phyloP scores from a whole-genome alignment of 2,797 vertebrate genomes.

The Neopelma chrysocephalum region DNA sequence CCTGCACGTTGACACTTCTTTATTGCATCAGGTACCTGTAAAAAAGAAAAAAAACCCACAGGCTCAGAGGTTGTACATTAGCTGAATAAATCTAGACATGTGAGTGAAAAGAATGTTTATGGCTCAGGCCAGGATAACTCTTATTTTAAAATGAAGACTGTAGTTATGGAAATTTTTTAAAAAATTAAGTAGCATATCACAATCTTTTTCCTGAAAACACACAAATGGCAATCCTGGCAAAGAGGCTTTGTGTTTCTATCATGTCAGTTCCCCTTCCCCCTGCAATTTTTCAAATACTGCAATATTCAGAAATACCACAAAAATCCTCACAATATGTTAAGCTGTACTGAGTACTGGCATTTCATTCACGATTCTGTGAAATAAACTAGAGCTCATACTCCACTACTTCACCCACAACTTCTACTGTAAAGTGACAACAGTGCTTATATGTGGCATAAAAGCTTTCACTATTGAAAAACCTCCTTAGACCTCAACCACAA shows the following conservation, averaged over 20 bases:
- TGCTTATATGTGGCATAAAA: not conserved
- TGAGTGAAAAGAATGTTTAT: not conserved
- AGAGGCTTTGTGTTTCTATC: not conserved
- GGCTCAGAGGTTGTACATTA: not conserved
- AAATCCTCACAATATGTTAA: not conserved
- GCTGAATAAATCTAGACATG: not conserved
- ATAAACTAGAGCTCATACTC: not conserved
- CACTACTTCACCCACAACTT: not conserved
- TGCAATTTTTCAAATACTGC: not conserved
- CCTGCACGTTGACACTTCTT: slow-evolving; percentile 95
- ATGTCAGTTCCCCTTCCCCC: too few relatives aligned
- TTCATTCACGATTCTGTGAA: not conserved
- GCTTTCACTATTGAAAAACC: not conserved
- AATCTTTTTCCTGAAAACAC: not conserved
- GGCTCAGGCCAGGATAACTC: not conserved
- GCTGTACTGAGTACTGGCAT: not conserved
- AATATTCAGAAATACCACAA: not conserved
- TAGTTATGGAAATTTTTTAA: not conserved
- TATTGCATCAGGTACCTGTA: slow-evolving; percentile 96
- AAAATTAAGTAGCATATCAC: not conserved
- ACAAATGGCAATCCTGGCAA: not conserved
- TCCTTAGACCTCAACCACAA: not conserved
- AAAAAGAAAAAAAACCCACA: not conserved
- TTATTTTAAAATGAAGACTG: not conserved
- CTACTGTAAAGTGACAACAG: not conserved